Base-by-base conservation (phyloP, 2,888 invertebrate species). In the Nymphalis c-album region DNA sequence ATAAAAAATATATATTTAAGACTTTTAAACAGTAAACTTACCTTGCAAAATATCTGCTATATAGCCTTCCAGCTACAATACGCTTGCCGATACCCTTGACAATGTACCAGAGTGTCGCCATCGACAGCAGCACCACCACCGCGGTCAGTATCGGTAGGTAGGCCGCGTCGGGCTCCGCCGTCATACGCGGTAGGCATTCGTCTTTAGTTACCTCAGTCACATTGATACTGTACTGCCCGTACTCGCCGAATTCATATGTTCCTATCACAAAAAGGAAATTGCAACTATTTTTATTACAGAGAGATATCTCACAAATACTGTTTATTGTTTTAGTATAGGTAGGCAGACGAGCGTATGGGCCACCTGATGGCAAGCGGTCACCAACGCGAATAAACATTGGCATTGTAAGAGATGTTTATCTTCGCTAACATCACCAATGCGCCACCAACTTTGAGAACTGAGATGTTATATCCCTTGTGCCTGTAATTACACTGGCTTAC, bases 91-190 rank as follows among this genome's bases (percentile, higher is more conserved):
- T 88, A 0, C 85, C 90, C 72, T 93, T 93, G 46, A 91, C 77
- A 62, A 92, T 77, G 72, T 93, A 93, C 92, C 93, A 93, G 55
- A 92, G 78, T 0, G 92, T 92, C 16, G 92, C 92, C 90, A 93
- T 91, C 5, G 87, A 85, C 73, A 93, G 77, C 13, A 92, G 79
- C 10, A 89, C 86, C 46, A 93, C 90, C 0, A 88, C 85, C 0
- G 90, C 84, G 0, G 90, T 91, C 62, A 93, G 77, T 17, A 92
- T 86, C 0, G 93, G 92, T 59, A 93, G 82, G 62, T 80, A 81
- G 0, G 91, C 89, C 1, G 91, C 92, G 60, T 93, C 93, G 0
- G 93, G 93, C 76, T 93, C 91, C 16, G 88, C 90, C 0, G 86
- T 88, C 88, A 91, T 92, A 26, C 81, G 80, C 0, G 86, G 87